Percentiles rank a stretch among this genome's conserved stretches.
These are phyloP conservation scores for Mesoclemmys tuberculata DNA, from an alignment of 2,113 vertebrate genomes.

Conservation along the genomic window DNA sequence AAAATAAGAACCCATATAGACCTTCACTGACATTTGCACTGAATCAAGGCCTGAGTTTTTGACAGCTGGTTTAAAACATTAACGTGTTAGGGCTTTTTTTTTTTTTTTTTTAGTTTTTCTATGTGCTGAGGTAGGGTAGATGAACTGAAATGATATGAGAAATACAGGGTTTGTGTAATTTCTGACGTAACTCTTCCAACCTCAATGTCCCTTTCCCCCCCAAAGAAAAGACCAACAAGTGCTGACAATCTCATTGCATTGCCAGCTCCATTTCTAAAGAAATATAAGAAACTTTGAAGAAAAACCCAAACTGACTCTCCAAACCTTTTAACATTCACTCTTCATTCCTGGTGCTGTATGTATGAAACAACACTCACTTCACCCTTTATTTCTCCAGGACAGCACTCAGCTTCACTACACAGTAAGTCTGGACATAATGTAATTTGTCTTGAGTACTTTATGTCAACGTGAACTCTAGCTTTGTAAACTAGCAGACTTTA, in stretches of 20 bases:
- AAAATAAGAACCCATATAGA: neutral
- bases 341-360: neutral
- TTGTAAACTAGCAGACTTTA: neutral
- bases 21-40: neutral
- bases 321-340: neutral
- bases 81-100: neutral
- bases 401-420: neutral
- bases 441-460: accelerated
- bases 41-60: neutral
- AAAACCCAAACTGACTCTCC: accelerated
- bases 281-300: neutral
- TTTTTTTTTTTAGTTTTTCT: neutral
- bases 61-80: neutral
- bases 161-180: neutral
- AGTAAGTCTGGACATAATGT: neutral
- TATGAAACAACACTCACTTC: neutral
- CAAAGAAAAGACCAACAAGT: neutral
- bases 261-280: neutral
- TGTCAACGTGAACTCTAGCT: neutral
- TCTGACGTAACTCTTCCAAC: neutral
- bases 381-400: accelerated
- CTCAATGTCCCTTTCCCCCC: neutral
- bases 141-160: neutral
- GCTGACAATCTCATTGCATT: neutral
- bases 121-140: neutral